Conservation (phyloP, 2,113 vertebrate species). For the Ascaphus truei region DNA sequence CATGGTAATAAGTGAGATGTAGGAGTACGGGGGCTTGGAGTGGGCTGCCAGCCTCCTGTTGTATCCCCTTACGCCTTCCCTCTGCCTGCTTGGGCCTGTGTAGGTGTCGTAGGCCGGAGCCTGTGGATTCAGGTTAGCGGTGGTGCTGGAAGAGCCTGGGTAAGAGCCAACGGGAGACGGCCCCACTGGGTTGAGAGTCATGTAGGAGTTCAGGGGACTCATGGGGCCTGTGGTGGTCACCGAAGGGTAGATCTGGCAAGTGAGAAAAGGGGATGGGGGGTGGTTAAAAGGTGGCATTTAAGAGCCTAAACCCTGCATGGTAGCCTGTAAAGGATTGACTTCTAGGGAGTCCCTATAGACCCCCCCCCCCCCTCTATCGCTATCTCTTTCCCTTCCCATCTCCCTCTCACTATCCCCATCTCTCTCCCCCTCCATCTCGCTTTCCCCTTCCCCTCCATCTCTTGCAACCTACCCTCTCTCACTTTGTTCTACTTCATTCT, state of each 20-base stretch:
- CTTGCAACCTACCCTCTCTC: background rate
- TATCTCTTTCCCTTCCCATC: background rate
- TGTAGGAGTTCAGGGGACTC: conserved; percentile 77
- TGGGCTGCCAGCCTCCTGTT: conserved; percentile 79
- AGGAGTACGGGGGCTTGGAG: conserved; percentile 85
- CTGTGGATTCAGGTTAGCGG: conserved; percentile 62
- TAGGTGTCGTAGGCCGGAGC: conserved; percentile 66
- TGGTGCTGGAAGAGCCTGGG: conserved; percentile 64
- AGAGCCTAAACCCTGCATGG: too few species aligned
- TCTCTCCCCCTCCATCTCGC: too few species aligned
- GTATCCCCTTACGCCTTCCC: conserved; percentile 76
- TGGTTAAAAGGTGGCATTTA: too few species aligned
- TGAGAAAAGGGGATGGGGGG: too few species aligned
- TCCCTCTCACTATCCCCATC: background rate
- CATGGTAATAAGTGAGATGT: conserved; percentile 94
- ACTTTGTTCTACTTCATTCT: background rate
- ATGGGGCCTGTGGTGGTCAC: conserved; percentile 65
- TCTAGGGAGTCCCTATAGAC: too few species aligned
- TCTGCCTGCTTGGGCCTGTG: conserved; percentile 61
- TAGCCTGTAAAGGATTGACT: too few species aligned
- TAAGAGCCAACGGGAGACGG: conserved; percentile 50
- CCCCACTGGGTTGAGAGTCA: conserved; percentile 76
- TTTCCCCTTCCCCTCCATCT: background rate
- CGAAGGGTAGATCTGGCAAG: conserved; percentile 59
- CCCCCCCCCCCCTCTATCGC: too few species aligned